Evolutionary conservation across 1,140 invertebrate species (phyloP).

Genomic region (Araneus ventricosus): DNA sequence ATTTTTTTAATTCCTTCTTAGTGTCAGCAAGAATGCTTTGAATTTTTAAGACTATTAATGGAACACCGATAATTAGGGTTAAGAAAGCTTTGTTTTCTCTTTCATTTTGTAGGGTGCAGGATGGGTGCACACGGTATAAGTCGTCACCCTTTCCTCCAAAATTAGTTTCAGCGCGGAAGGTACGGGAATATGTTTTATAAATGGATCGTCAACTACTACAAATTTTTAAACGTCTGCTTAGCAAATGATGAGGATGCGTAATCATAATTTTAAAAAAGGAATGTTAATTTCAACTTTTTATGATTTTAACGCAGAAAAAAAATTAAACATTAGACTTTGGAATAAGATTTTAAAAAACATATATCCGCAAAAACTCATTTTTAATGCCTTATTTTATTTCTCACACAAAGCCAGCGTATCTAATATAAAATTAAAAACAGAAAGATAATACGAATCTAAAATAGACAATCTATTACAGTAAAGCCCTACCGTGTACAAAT

Average conservation of each 20-base stretch:
- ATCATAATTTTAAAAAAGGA: no score
- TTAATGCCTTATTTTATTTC: no score
- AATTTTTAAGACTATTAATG: constrained; percentile 10
- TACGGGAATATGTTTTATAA: constrained; percentile 2
- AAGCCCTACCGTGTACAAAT: no score
- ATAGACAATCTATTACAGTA: no score
- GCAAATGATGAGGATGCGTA: not conserved
- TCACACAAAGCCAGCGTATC: no score
- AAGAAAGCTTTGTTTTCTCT: not conserved
- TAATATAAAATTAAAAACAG: no score
- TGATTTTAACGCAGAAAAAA: no score
- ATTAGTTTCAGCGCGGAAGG: not conserved
- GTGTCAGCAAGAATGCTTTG: not conserved
- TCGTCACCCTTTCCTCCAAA: constrained; percentile 47
- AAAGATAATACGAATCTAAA: no score
- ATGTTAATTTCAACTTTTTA: no score
- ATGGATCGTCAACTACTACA: constrained; percentile 26
- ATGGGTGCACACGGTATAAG: constrained; percentile 15
- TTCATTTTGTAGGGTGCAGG: not conserved
- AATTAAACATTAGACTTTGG: no score
- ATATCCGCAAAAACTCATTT: no score
- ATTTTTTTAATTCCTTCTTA: not conserved
- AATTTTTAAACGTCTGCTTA: not conserved
- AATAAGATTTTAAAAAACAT: no score
- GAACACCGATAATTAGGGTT: not conserved